Percentiles rank a stretch among this genome's conserved stretches.
Evolutionary conservation across 2,888 invertebrate genomes (phyloP).

Genomic region (Rhaphigaster nebulosa): DNA sequence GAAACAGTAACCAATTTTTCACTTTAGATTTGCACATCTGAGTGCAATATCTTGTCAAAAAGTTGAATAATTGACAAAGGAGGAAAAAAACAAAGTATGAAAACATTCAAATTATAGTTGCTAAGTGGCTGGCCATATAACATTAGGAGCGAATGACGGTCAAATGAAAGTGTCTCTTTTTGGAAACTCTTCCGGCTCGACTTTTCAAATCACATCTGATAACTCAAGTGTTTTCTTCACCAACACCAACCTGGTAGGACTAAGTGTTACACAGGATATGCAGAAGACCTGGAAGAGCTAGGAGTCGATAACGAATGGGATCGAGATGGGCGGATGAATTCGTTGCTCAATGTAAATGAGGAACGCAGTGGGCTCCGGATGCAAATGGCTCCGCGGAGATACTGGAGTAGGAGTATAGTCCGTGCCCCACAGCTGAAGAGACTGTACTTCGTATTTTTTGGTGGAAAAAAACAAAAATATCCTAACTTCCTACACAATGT

Average conservation of each 20-base stretch:
- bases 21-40: too few relatives aligned
- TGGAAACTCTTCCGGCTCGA: neutral
- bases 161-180: neutral
- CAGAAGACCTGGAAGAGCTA: slow-evolving; percentile 19
- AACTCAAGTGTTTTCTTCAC: neutral
- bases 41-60: too few relatives aligned
- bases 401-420: slow-evolving; percentile 53
- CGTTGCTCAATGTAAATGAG: slow-evolving; percentile 47
- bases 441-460: slow-evolving; percentile 40
- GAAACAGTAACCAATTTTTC: too few relatives aligned
- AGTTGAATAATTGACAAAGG: too few relatives aligned
- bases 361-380: slow-evolving; percentile 39
- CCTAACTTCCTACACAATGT: too few relatives aligned
- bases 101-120: too few relatives aligned
- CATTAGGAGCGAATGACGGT: neutral
- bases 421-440: neutral
- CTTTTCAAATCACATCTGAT: neutral
- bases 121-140: too few relatives aligned
- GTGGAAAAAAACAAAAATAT: too few relatives aligned
- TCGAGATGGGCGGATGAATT: slow-evolving; percentile 42
- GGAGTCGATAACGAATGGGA: slow-evolving; percentile 46
- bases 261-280: neutral
- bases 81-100: too few relatives aligned
- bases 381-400: slow-evolving; percentile 50
- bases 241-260: neutral